These are phyloP conservation scores for Nannoperca obscura DNA, from an alignment of 2,797 vertebrate genomes.

Conservation along the genomic window DNA sequence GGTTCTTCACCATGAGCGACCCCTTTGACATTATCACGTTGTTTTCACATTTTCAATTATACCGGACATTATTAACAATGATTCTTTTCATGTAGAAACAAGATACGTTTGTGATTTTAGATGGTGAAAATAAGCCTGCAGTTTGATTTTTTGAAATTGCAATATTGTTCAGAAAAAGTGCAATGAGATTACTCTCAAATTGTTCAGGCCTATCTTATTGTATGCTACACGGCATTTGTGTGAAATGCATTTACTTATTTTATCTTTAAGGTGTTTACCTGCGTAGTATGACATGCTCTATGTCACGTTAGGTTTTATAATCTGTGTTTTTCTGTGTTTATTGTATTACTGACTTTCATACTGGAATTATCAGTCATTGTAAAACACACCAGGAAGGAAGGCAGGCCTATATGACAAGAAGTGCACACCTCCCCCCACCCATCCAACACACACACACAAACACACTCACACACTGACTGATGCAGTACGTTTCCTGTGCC, in stretches of 20 bases:
- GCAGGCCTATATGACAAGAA: constrained; percentile 23
- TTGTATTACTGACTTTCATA: background rate
- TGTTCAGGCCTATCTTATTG: background rate
- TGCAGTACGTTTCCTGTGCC: constrained; percentile 53
- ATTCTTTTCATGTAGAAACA: background rate
- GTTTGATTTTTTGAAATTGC: background rate
- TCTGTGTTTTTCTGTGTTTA: too few relatives aligned
- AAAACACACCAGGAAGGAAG: constrained; percentile 20
- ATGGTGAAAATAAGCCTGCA: background rate
- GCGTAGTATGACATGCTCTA: background rate
- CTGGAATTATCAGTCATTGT: constrained; percentile 19
- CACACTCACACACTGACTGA: constrained; percentile 26
- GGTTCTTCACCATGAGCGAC: too few relatives aligned
- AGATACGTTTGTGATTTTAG: background rate
- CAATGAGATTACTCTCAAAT: background rate
- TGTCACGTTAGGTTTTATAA: too few relatives aligned
- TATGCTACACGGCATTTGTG: background rate
- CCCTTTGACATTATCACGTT: too few relatives aligned
- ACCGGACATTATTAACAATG: background rate
- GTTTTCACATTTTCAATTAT: background rate
- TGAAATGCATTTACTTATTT: background rate
- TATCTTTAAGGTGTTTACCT: background rate
- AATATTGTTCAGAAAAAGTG: background rate
- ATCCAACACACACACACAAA: constrained; percentile 5
- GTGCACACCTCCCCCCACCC: constrained; percentile 2